These are phyloP conservation scores for Halcyon malimbica DNA, from an alignment of 2,113 vertebrate genomes.

Conservation along the genomic window DNA sequence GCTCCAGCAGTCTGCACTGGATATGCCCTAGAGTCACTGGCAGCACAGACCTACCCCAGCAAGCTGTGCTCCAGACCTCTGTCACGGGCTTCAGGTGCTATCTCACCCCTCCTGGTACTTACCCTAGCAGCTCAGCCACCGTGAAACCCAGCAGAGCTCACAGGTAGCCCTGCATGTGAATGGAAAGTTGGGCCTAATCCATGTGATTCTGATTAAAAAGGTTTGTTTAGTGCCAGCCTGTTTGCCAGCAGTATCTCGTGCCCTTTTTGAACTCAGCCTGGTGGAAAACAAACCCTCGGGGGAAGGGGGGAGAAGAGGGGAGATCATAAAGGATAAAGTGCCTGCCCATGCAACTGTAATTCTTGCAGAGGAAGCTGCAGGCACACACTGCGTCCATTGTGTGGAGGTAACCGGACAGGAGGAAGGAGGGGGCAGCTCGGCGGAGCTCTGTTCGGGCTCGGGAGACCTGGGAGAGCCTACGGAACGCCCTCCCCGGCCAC, in stretches of 20 bases:
- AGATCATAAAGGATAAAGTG: slow-evolving; percentile 23
- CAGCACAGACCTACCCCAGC: not conserved
- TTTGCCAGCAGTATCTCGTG: slow-evolving; percentile 44
- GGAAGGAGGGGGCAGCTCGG: slow-evolving; percentile 3
- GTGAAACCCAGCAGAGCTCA: not conserved
- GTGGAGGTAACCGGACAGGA: slow-evolving; percentile 21
- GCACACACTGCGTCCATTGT: slow-evolving; percentile 51
- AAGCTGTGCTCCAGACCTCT: not conserved
- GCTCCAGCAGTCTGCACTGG: slow-evolving; percentile 1
- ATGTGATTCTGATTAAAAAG: not conserved
- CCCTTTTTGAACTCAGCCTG: slow-evolving; percentile 48
- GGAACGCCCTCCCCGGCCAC: not conserved
- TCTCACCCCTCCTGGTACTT: not conserved
- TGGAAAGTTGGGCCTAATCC: not conserved
- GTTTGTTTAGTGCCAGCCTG: slow-evolving; percentile 1
- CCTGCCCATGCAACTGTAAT: slow-evolving; percentile 47
- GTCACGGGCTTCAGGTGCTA: not conserved
- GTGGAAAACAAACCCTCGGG: slow-evolving; percentile 43
- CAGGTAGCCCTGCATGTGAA: not conserved
- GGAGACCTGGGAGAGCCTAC: not conserved
- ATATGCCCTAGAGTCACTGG: not conserved
- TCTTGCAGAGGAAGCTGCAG: not conserved
- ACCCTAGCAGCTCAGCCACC: not conserved
- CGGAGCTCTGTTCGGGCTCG: not conserved
- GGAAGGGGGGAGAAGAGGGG: not conserved